Evolutionary conservation across 2,113 vertebrate species (phyloP).

Genomic region (human): DNA sequence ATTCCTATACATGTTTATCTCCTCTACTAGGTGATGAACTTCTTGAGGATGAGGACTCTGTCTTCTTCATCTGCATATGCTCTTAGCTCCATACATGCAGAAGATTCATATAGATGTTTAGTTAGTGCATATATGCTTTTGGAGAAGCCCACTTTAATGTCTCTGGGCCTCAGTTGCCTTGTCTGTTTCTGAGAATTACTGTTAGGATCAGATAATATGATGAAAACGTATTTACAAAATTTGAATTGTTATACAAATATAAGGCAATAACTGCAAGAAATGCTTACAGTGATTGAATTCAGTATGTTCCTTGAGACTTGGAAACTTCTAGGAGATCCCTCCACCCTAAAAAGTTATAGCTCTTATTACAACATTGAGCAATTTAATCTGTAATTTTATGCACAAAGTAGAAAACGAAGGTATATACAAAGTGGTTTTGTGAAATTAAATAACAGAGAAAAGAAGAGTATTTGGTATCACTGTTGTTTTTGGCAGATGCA

Average conservation of each 20-base stretch:
- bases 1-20: background rate
- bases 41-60: background rate
- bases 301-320: slow-evolving; percentile 50
- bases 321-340: slow-evolving; percentile 27
- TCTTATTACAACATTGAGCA: slow-evolving; percentile 48
- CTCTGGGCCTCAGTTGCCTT: background rate
- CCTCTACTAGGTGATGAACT: background rate
- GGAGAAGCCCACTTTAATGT: background rate
- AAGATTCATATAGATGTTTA: background rate
- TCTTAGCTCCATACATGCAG: background rate
- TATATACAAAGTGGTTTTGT: slow-evolving; percentile 68
- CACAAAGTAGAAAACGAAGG: slow-evolving; percentile 42
- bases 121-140: background rate
- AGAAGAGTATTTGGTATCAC: background rate
- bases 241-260: background rate
- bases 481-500: slow-evolving; percentile 33
- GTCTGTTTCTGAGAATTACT: slow-evolving; percentile 1
- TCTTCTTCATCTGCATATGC: background rate
- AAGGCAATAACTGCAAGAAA: background rate
- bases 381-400: slow-evolving; percentile 69
- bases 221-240: slow-evolving; percentile 15
- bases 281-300: slow-evolving; percentile 27
- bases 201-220: slow-evolving; percentile 15
- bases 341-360: slow-evolving; percentile 27
- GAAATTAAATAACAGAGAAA: slow-evolving; percentile 61